Percentiles rank a stretch among this genome's conserved stretches.
These are phyloP conservation scores for Petrolisthes manimaculis DNA, from an alignment of 2,888 invertebrate species.

Conservation along the genomic window DNA sequence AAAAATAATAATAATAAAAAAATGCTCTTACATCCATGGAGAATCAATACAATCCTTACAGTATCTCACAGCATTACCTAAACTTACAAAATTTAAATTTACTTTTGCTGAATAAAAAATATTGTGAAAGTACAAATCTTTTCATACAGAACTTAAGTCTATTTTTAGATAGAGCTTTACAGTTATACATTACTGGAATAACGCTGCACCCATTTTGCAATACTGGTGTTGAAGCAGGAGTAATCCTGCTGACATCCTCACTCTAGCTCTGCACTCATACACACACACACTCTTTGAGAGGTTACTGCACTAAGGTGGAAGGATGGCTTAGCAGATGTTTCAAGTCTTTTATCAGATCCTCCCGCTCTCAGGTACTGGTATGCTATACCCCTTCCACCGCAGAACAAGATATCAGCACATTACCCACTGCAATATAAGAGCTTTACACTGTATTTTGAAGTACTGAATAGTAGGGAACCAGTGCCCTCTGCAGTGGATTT, in stretches of 20 bases:
- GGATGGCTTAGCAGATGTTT: constrained; percentile 54
- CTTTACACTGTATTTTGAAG: constrained; percentile 40
- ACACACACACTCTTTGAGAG: constrained; percentile 56
- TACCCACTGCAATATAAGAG: constrained; percentile 52
- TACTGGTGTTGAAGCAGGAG: constrained; percentile 58
- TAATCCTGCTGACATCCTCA: constrained; percentile 46
- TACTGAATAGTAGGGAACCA: constrained; percentile 44
- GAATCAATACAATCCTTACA: constrained; percentile 62
- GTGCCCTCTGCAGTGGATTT: constrained; percentile 52
- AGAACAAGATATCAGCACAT: constrained; percentile 62
- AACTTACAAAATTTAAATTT: constrained; percentile 59
- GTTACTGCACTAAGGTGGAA: constrained; percentile 62
- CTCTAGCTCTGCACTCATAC: constrained; percentile 49
- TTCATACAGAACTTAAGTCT: constrained; percentile 61
- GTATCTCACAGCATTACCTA: constrained; percentile 59
- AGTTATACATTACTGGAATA: constrained; percentile 60
- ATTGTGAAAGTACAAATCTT: constrained; percentile 62
- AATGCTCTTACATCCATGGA: constrained; percentile 60
- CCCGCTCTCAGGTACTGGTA: constrained; percentile 60
- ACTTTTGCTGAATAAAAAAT: constrained; percentile 57
- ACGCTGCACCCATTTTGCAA: constrained; percentile 56
- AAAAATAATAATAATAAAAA: background rate
- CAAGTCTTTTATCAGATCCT: constrained; percentile 58
- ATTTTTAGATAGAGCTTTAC: constrained; percentile 60
- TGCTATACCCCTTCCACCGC: constrained; percentile 62